phyloP scores from a whole-genome alignment of 2,113 vertebrate species.

The Bambusicola thoracicus region DNA sequence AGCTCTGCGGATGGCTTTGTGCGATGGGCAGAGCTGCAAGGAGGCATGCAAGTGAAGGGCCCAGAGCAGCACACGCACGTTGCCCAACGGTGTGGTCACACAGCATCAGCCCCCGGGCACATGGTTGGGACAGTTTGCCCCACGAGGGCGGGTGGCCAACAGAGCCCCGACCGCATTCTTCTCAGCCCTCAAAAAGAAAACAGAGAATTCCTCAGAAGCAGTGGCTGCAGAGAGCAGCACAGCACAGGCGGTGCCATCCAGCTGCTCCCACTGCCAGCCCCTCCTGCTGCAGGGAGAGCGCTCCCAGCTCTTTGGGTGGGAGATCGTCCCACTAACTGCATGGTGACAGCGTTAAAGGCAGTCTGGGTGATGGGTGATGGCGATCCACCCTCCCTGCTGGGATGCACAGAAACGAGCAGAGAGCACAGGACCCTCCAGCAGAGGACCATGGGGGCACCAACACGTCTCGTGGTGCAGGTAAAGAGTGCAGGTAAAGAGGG shows the following conservation, averaged over 20 bases:
- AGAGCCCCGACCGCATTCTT: constrained; percentile 33
- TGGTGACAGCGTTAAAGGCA: not conserved
- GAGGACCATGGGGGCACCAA: not conserved
- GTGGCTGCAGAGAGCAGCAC: not conserved
- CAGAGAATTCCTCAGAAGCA: constrained; percentile 36
- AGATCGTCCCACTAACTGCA: too few relatives aligned
- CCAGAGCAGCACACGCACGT: not conserved
- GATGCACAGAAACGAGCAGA: not conserved
- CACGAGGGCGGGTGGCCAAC: not conserved
- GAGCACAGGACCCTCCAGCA: not conserved
- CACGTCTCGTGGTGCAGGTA: not conserved
- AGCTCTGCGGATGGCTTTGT: constrained; percentile 42
- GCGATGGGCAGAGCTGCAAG: constrained; percentile 41
- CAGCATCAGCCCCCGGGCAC: rapidly evolving
- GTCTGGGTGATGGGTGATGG: not conserved
- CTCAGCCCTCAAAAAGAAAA: constrained; percentile 56
- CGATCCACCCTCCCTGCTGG: not conserved
- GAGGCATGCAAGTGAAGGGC: not conserved
- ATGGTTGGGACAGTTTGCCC: not conserved
- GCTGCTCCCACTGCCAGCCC: not conserved
- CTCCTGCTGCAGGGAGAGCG: not conserved
- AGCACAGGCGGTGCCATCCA: not conserved
- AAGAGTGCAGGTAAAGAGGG: not conserved
- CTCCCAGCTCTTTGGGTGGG: not conserved
- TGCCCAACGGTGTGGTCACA: rapidly evolving